phyloP scores from a whole-genome alignment of 2,888 invertebrate genomes.

The Acronicta leporina region DNA sequence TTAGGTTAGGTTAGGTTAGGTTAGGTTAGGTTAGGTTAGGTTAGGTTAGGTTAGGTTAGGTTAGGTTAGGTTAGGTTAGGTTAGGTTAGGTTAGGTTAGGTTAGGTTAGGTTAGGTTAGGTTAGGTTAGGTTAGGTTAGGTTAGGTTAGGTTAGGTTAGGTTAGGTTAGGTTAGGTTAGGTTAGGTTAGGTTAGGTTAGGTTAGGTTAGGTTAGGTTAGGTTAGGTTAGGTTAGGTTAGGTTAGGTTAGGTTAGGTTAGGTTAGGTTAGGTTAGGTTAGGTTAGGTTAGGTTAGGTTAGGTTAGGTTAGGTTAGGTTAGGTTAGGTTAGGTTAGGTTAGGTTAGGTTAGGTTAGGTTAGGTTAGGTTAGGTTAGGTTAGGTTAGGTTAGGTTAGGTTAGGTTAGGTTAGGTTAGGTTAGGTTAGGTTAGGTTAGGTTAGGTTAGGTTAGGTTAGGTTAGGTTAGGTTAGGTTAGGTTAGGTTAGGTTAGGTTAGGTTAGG shows the following conservation, averaged over 20 bases:
- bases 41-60: constrained; percentile 22
- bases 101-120: constrained; percentile 24
- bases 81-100: constrained; percentile 22
- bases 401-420: constrained; percentile 29
- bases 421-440: constrained; percentile 46
- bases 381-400: constrained; percentile 52
- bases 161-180: constrained; percentile 12
- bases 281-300: constrained; percentile 24
- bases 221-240: constrained; percentile 11
- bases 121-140: constrained; percentile 16
- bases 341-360: constrained; percentile 45
- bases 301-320: constrained; percentile 46
- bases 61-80: constrained; percentile 22
- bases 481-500: constrained; percentile 42
- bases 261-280: constrained; percentile 34
- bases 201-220: constrained; percentile 14
- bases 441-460: constrained; percentile 47
- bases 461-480: constrained; percentile 46
- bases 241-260: constrained; percentile 23
- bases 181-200: constrained; percentile 16
- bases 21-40: constrained; percentile 27
- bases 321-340: constrained; percentile 46
- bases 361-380: constrained; percentile 45
- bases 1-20: constrained; percentile 30
- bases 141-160: constrained; percentile 20